phyloP scores from a whole-genome alignment of 2,113 vertebrate genomes.

The Pygoscelis antarcticus region DNA sequence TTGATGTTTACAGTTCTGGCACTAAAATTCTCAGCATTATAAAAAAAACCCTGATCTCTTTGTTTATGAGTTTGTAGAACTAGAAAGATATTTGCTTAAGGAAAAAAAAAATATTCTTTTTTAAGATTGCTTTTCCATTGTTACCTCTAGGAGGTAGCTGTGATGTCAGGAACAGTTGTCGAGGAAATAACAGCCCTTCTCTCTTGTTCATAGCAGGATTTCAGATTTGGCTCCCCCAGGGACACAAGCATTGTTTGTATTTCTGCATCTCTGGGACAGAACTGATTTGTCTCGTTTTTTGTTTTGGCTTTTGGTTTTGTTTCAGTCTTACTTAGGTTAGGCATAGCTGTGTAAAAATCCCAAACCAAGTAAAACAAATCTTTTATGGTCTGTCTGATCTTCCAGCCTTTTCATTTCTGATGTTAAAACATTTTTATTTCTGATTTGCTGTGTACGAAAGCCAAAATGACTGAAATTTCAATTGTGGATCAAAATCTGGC shows the following conservation, averaged over 20 bases:
- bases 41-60: neutral
- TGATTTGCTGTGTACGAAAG: neutral
- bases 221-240: neutral
- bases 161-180: neutral
- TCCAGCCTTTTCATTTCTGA: conserved; percentile 2
- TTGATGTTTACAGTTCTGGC: neutral
- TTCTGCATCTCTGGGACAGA: neutral
- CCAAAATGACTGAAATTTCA: neutral
- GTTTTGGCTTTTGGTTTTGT: conserved; percentile 2
- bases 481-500: neutral
- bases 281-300: neutral
- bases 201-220: neutral
- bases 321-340: neutral
- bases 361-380: conserved; percentile 14
- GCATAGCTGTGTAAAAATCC: neutral
- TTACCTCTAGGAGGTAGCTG: neutral
- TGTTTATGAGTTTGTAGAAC: neutral
- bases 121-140: neutral
- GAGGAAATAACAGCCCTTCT: neutral
- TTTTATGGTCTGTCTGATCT: neutral
- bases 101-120: neutral
- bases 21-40: neutral
- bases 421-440: conserved; percentile 28
- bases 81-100: neutral
- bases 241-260: neutral